Evolutionary conservation across 2,113 vertebrate genomes (phyloP).

Genomic region (Gopherus flavomarginatus): DNA sequence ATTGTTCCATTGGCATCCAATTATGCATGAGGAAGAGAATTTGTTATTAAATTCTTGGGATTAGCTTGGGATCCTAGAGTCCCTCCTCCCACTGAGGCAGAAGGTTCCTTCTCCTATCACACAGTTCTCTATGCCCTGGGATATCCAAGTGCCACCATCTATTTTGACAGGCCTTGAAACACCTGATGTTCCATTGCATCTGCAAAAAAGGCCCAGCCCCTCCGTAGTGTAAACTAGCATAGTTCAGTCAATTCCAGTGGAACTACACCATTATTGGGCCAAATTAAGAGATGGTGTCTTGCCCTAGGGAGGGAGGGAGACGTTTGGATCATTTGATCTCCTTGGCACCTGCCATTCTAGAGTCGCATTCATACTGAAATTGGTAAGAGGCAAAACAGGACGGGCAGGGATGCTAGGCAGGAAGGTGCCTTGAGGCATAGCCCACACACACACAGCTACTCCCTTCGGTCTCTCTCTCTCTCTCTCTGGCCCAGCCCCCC

Average conservation of each 20-base stretch:
- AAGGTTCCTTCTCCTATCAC: not conserved
- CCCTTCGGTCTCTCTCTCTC: not conserved
- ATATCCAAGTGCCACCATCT: not conserved
- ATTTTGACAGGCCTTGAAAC: not conserved
- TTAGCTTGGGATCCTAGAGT: not conserved
- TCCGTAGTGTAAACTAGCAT: not conserved
- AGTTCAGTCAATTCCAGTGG: not conserved
- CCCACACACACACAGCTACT: not conserved
- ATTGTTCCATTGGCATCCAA: not conserved
- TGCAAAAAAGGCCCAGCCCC: not conserved
- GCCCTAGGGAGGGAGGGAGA: not conserved
- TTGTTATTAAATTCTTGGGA: not conserved
- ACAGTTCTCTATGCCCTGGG: not conserved
- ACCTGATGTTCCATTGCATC: not conserved
- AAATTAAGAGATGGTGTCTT: not conserved
- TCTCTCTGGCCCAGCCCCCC: too few relatives aligned
- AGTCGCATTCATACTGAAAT: not conserved
- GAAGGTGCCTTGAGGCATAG: not conserved
- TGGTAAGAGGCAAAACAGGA: not conserved
- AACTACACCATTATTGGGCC: not conserved
- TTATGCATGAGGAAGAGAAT: not conserved
- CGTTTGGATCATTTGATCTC: not conserved
- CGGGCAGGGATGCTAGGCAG: not conserved
- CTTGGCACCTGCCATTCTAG: not conserved
- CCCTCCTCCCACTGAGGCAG: too few relatives aligned